Percentiles rank a stretch among this genome's conserved stretches.
These are phyloP conservation scores for Flabesymbios commensalis DNA, from an alignment of 2,888 invertebrate genomes.

Conservation along the genomic window DNA sequence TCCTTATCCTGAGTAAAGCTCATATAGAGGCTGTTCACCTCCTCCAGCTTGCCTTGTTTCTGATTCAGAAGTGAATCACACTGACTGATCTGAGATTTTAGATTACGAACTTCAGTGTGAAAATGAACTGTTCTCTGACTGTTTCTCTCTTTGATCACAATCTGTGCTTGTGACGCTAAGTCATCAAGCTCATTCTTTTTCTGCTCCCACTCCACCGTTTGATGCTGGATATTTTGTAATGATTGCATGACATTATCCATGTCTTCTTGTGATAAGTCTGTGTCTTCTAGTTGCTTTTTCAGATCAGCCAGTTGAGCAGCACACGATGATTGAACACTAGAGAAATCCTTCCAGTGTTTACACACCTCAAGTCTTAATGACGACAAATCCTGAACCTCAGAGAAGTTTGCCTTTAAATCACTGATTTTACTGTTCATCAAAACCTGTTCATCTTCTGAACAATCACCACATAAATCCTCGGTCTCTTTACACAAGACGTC, in stretches of 20 bases:
- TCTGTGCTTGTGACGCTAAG: slow-evolving; percentile 48
- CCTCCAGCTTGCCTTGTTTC: slow-evolving; percentile 58
- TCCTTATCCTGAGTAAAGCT: slow-evolving; percentile 71
- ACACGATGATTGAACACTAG: slow-evolving; percentile 80
- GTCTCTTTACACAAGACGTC: too few relatives aligned
- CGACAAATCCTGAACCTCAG: slow-evolving; percentile 61
- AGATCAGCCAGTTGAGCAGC: slow-evolving; percentile 79
- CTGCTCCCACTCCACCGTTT: slow-evolving; percentile 44
- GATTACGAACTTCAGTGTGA: slow-evolving; percentile 46
- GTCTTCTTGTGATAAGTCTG: slow-evolving; percentile 71
- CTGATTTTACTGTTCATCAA: slow-evolving; percentile 77
- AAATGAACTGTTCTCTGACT: slow-evolving; percentile 53
- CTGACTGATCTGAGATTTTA: slow-evolving; percentile 22
- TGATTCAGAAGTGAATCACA: slow-evolving; percentile 32
- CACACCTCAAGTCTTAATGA: slow-evolving; percentile 43
- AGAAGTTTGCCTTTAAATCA: slow-evolving; percentile 76
- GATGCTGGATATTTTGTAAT: slow-evolving; percentile 69
- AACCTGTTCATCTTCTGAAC: too few relatives aligned
- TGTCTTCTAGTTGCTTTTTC: slow-evolving; percentile 78
- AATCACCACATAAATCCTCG: too few relatives aligned
- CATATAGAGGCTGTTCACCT: slow-evolving; percentile 70
- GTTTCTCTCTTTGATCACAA: slow-evolving; percentile 51
- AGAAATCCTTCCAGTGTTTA: slow-evolving; percentile 72
- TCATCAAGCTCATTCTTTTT: slow-evolving; percentile 45
- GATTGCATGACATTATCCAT: slow-evolving; percentile 74